Conservation (phyloP, 2,888 invertebrate genomes). For the Brenthis hecate region DNA sequence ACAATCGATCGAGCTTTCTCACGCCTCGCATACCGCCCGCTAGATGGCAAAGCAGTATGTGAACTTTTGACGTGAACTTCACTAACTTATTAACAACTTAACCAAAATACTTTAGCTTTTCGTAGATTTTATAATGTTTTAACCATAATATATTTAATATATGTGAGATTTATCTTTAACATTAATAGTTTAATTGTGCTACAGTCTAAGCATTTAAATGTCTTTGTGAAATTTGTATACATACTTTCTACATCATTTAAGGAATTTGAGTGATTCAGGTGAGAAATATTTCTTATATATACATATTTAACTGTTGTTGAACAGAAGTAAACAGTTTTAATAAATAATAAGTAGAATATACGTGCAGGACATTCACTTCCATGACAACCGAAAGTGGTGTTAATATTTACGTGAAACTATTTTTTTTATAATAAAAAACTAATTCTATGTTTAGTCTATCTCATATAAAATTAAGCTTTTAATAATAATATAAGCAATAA, state of each 20-base stretch:
- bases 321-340: not conserved
- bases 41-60: constrained; percentile 69
- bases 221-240: constrained; percentile 24
- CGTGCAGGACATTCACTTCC: not conserved
- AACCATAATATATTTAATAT: constrained; percentile 48
- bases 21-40: constrained; percentile 58
- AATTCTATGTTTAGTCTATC: not conserved
- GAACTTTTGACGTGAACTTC: constrained; percentile 83
- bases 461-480: not conserved
- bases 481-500: too few species aligned
- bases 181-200: constrained; percentile 44
- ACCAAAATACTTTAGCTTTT: constrained; percentile 78
- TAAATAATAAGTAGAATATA: not conserved
- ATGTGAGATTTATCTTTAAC: constrained; percentile 24
- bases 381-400: not conserved
- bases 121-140: constrained; percentile 67
- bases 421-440: not conserved
- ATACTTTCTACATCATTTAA: constrained; percentile 38
- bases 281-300: constrained; percentile 41
- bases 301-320: constrained; percentile 8
- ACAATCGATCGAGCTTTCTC: constrained; percentile 70
- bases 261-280: constrained; percentile 53
- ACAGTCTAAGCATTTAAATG: constrained; percentile 23
- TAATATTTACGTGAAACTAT: not conserved
- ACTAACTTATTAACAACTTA: constrained; percentile 74